Evolutionary conservation across 2,888 invertebrate genomes (phyloP).

Genomic region (Crioceris asparagi): DNA sequence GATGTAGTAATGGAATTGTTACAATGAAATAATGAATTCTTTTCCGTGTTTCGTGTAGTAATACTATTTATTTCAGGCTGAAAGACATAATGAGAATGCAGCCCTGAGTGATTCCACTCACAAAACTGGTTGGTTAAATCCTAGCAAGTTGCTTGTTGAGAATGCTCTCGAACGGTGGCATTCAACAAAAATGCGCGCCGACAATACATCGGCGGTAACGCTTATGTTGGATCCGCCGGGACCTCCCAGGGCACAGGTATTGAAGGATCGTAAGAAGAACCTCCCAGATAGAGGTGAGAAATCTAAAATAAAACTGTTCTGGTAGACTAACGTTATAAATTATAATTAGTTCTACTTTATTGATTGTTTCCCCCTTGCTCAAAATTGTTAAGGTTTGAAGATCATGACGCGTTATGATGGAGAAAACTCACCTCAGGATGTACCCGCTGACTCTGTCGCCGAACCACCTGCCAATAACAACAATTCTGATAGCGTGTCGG

Average conservation of each 20-base stretch:
- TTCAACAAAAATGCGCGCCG: slow-evolving; percentile 77
- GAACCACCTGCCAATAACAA: slow-evolving; percentile 4
- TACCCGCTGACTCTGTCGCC: no score
- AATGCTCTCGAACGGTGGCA: slow-evolving; percentile 76
- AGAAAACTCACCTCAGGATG: slow-evolving; percentile 15
- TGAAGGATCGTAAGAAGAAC: slow-evolving; percentile 33
- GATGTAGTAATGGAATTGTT: no score
- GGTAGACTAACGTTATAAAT: not conserved
- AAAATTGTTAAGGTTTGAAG: slow-evolving; percentile 27
- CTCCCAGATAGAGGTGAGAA: slow-evolving; percentile 21
- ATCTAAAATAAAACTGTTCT: not conserved
- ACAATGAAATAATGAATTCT: no score
- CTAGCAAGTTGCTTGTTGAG: slow-evolving; percentile 81
- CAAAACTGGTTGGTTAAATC: slow-evolving; percentile 71
- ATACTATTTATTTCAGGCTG: slow-evolving; percentile 28
- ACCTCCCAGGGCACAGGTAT: slow-evolving; percentile 58
- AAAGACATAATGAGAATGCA: slow-evolving; percentile 64
- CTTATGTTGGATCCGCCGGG: slow-evolving; percentile 86
- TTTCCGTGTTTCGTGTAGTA: no score
- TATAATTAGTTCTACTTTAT: no score
- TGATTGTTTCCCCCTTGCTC: no score
- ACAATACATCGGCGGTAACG: slow-evolving; percentile 91
- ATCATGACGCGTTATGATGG: slow-evolving; percentile 32
- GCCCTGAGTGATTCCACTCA: slow-evolving; percentile 39
- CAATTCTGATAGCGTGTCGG: slow-evolving; percentile 12